Base-by-base conservation (phyloP, 1,140 invertebrate genomes). In the Leucophenga varia region DNA sequence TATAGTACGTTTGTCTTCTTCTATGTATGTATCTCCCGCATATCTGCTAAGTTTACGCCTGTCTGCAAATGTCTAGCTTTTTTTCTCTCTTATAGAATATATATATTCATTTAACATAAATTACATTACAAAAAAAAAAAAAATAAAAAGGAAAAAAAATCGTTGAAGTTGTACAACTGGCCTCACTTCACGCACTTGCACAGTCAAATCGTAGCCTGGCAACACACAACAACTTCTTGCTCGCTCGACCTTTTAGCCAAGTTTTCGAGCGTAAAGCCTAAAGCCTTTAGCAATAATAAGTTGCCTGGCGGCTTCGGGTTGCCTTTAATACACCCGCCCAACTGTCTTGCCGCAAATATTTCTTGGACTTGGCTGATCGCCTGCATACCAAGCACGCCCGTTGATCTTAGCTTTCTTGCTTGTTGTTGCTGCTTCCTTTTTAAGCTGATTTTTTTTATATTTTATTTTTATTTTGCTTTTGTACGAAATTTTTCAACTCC, bases 91-190 rank as follows among this genome's bases (percentile, higher is more conserved):
- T n/a, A n/a, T n/a, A n/a, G n/a, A n/a, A n/a, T n/a, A n/a, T n/a
- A n/a, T 65, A 65, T 61, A 65, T 67, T 67, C 59, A 55, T 68
- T 68, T 68, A 68, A 70, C 64, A 61, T 69, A 67, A 67, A 67
- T 67, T 67, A 67, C 64, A 67, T 59, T n/a, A 49, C 52, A 63
- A 67, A 54, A 47, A 40, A 41, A 34, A 45, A 32, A 18, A 19
- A 30, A 38, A n/a, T 46, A 45, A 25, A 9, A 19, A 43, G n/a
- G 36, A 21, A 30, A 30, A 14, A 36, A 28, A 36, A 45, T 34
- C 31, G 31, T 34, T 34, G n/a, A 14, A 40, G 41, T 4, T 14
- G 13, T 9, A n/a, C 31, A 32, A 38, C 54, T 20, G 39, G 43
- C 42, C 32, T 41, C 32, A 13, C 9, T 6, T 4, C 20, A 37